Evolutionary conservation across 2,113 vertebrate genomes (phyloP), one percentile per base, ranked within the genome.

Genomic region (Melanocharis versteri): DNA sequence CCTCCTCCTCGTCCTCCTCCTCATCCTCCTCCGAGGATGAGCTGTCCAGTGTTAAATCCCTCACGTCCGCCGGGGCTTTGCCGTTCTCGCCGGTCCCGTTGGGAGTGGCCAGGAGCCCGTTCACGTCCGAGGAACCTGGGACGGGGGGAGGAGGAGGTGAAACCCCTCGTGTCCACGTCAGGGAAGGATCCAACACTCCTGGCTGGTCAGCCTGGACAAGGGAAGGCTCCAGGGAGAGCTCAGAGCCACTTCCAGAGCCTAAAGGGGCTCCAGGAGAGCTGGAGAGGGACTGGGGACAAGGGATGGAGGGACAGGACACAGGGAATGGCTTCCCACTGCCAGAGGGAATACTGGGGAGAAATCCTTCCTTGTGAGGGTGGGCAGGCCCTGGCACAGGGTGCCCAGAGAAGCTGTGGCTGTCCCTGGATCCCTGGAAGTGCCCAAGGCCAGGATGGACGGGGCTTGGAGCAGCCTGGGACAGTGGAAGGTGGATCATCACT

Each of bases 11-110:
- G 0, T 98, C 99, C 17, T 99, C 99, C 4, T 99, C 99, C n/a
- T 99, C 99, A 6, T 98, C 99, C 20, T 99, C 98, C 8, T 97
- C 98, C 6, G 99, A 99, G 1, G 99, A 99, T 2, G 99, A 99
- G 97, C 99, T 99, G 98, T 99, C 99, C 98, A 99, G 98, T 96
- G 99, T 99, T 96, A 99, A 98, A 97, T 99, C 99, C 95, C 99
- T 99, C 37, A 99, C 99, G 0, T 98, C 99, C 0, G 99, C 98
- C 0, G 98, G 89, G 4, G 98, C 98, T 87, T 99, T 99, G 70
- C 98, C 99, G 0, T 99, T 98, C 98, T 99, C 98, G 15, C 98
- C 97, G 14, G 98, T 98, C 68, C 98, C 90, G 83, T 97, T 99
- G 64, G 99, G 98, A 12, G 98, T 71, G 15, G 98, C 97, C 18